A percentile compares a stretch with the other conserved stretches of the same genome.
Conservation (phyloP, 1,140 invertebrate species). For the Brachionus sp. region DNA sequence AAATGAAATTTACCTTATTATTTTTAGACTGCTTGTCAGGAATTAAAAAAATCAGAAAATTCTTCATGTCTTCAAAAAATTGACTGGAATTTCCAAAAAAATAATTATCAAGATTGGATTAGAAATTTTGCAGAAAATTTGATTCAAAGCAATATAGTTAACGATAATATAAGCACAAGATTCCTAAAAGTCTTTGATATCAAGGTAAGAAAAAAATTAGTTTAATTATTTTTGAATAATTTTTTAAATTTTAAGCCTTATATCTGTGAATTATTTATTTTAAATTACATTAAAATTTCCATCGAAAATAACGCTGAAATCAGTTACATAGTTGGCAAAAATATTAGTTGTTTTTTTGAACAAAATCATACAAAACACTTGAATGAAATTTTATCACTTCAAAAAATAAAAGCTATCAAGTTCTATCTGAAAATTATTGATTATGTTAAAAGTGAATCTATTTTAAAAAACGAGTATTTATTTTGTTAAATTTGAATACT, state of each 20-base stretch:
- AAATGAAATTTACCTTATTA: no score
- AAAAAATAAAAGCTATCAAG: neutral
- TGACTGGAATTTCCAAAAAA: neutral
- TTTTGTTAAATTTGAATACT: neutral
- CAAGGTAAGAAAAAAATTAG: neutral
- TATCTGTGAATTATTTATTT: constrained; percentile 2
- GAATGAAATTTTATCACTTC: neutral
- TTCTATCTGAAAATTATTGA: neutral
- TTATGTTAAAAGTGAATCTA: neutral
- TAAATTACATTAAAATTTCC: neutral
- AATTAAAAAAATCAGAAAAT: neutral
- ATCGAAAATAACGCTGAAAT: neutral
- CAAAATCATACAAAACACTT: neutral
- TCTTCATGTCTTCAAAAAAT: neutral
- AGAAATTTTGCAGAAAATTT: neutral
- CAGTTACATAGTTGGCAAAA: no score
- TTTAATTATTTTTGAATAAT: neutral
- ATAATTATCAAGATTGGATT: neutral
- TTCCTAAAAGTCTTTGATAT: neutral
- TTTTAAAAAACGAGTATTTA: neutral
- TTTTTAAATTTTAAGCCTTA: neutral
- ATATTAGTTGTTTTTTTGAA: neutral
- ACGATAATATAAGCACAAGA: neutral
- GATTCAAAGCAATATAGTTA: neutral
- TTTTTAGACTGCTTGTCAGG: no score